Evolutionary conservation across 2,888 invertebrate genomes (phyloP), one percentile per base, ranked within the genome.

Genomic region (Watsonalla binaria): DNA sequence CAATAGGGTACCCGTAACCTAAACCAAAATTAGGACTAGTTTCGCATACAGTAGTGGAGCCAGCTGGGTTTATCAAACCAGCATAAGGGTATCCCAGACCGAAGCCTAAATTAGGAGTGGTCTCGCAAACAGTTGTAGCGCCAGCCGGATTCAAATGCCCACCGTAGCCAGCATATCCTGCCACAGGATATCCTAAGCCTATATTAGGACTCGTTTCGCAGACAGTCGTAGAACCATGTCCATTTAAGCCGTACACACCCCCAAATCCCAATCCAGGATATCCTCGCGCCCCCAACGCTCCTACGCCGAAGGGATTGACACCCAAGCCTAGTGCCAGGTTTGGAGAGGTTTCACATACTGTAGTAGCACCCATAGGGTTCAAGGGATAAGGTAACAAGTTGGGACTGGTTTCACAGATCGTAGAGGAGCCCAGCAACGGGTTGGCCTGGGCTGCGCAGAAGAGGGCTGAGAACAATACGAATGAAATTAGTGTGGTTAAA

Each of bases 401-500:
- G 6, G 74, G 63, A 0, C 62, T n/a, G 0, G 68, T 59, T 51
- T 80, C 79, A 47, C 77, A 80, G n/a, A 77, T 54, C 0, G 80
- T 73, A 0, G 72, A 58, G 7, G 60, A 63, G 0, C 72, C 76
- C 51, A 84, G 11, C 51, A 84, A 9, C 0, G 85, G 84, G 55
- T 74, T 76, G 63, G 76, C 73, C 15, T 53, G 63, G 2, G 68
- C 78, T 0, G 74, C 58, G 68, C 76, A 76, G 13, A 84, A 57
- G 11, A 82, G 61, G 39, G 80, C 84, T 84, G 59, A 45, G 47
- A 37, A 6, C 9, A 46, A 50, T 45, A 34, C 24, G 37, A 24
- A 46, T 8, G 46, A 24, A 8, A 45, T 15, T 37, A 42, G 34
- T 24, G 4, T 1, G 24, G 24, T 24, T 24, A 24, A 24, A 24